Evolutionary conservation across 2,113 vertebrate genomes (phyloP).

Genomic region (Alligator sinensis): DNA sequence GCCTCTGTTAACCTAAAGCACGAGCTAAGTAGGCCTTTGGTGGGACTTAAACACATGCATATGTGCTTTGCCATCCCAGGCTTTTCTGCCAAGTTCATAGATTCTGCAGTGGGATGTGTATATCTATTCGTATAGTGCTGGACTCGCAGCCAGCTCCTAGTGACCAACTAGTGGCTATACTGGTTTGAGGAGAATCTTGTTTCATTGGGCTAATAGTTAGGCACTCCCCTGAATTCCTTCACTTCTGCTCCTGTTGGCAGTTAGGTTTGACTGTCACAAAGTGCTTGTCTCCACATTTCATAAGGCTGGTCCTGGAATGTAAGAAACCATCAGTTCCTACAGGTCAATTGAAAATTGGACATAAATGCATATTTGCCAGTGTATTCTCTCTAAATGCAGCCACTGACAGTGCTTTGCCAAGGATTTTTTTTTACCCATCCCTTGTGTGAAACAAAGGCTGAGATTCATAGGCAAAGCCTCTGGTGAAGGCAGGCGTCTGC

Average conservation of each 20-base stretch:
- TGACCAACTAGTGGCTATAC: background rate
- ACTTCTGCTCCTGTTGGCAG: background rate
- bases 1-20: too few relatives aligned
- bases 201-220: background rate
- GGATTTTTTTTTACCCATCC: background rate
- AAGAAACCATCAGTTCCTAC: background rate
- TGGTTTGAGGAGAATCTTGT: background rate
- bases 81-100: background rate
- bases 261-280: background rate
- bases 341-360: slow-evolving; percentile 5
- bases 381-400: background rate
- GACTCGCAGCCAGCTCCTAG: background rate
- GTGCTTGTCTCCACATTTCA: background rate
- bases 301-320: background rate
- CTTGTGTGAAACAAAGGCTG: background rate
- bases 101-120: background rate
- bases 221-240: background rate
- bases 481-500: background rate
- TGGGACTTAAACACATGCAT: background rate
- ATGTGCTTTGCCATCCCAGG: background rate
- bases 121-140: background rate
- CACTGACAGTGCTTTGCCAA: background rate
- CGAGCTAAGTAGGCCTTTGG: too few relatives aligned
- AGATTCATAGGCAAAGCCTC: background rate
- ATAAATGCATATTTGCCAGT: background rate